Evolutionary conservation across 2,113 vertebrate species (phyloP), one percentile per base, ranked within the genome.

Genomic region (Argyrosomus japonicus): DNA sequence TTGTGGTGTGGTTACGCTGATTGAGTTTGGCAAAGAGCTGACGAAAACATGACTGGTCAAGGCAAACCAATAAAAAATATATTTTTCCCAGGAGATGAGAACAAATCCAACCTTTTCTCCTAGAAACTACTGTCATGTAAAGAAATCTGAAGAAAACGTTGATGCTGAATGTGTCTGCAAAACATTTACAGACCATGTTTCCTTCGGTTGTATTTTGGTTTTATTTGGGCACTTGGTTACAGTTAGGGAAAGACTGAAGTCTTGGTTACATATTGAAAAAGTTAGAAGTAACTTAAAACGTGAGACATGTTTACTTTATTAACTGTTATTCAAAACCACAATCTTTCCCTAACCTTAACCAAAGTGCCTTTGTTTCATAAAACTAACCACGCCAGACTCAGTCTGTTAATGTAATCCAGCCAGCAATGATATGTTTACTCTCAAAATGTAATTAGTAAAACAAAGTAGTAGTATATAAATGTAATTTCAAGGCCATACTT

Each of bases 231-330:
- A 18, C 19, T 50, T 29, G 6, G 25, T 32, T 43, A 36, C n/a
- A 4, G 53, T 27, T 23, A 3, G 5, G 21, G 5, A 32, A 47
- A 50, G 68, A 29, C 10, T 7, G 7, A 11, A 14, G 53, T 23
- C 25, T 45, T 29, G n/a, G 47, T 54, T 68, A 47, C n/a, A 61
- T 45, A 29, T 27, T 77, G 3, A 68, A 69, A 68, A 68, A 62
- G n/a, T 45, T 50, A 14, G 19, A 54, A 27, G n/a, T 43, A 4
- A 54, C 50, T 56, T 56, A 29, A 47, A 57, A 25, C 60, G 15
- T 1, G 6, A 48, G 25, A 23, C 1, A 14, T 79, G 58, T 54
- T 70, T 53, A 43, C 32, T 51, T 53, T 15, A n/a, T 69, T 61
- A 9, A 61, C 21, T 40, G 54, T 63, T 45, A 18, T 9, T 60